phyloP scores from a whole-genome alignment of 2,888 invertebrate genomes.

The Caenorhabditis uteleia region DNA sequence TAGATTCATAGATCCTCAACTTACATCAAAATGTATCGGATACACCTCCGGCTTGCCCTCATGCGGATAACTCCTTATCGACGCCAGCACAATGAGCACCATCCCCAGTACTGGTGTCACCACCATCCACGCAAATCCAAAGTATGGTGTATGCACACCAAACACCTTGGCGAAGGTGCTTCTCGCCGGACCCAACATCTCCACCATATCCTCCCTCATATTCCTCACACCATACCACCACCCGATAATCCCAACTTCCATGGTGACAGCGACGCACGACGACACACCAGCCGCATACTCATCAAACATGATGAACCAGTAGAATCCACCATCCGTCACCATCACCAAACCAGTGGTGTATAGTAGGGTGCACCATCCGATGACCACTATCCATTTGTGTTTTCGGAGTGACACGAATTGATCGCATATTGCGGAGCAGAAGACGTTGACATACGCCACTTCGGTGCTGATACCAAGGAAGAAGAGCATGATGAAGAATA shows the following conservation, averaged over 20 bases:
- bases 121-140: constrained; percentile 23
- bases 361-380: constrained; percentile 40
- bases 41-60: constrained; percentile 7
- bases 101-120: constrained; percentile 19
- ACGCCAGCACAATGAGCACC: constrained; percentile 12
- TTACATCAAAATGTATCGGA: constrained; percentile 24
- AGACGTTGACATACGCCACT: constrained; percentile 28
- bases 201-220: constrained; percentile 46
- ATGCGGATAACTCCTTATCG: constrained; percentile 21
- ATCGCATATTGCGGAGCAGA: constrained; percentile 55
- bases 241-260: constrained; percentile 40
- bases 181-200: constrained; percentile 55
- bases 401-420: constrained; percentile 45
- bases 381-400: constrained; percentile 41
- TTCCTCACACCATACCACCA: constrained; percentile 56
- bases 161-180: constrained; percentile 10
- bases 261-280: constrained; percentile 36
- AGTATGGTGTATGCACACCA: constrained; percentile 47
- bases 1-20: too few species aligned
- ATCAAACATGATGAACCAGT: constrained; percentile 59
- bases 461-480: constrained; percentile 68
- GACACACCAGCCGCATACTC: constrained; percentile 57
- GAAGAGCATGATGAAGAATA: constrained; percentile 71
- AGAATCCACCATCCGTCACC: constrained; percentile 56
- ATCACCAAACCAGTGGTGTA: constrained; percentile 50